These are phyloP conservation scores for Ranitomeya variabilis DNA, from an alignment of 2,113 vertebrate genomes.

Conservation along the genomic window DNA sequence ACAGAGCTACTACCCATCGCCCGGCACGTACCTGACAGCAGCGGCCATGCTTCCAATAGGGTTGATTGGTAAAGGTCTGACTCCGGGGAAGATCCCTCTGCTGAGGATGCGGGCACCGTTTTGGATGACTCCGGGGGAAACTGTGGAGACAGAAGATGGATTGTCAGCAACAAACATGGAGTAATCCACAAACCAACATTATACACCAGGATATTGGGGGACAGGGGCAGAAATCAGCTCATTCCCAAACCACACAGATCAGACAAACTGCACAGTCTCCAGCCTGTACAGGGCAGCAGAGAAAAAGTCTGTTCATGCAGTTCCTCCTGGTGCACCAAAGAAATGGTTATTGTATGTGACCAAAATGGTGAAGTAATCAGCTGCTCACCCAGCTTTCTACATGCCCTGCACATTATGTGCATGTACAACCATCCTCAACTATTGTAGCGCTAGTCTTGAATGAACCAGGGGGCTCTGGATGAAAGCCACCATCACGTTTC, in stretches of 20 bases:
- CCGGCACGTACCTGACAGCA: constrained; percentile 82
- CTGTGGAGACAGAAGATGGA: constrained; percentile 65
- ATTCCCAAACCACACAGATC: too few species aligned
- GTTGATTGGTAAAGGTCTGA: constrained; percentile 90
- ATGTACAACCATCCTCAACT: too few species aligned
- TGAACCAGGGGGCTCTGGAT: not conserved
- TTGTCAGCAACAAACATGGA: not conserved
- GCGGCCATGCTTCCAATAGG: constrained; percentile 90
- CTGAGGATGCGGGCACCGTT: constrained; percentile 93
- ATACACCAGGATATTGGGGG: not conserved
- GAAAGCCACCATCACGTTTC: not conserved
- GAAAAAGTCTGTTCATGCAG: too few species aligned
- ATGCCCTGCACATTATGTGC: too few species aligned
- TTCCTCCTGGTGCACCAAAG: too few species aligned
- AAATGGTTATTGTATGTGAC: too few species aligned
- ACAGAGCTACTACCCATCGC: too few species aligned
- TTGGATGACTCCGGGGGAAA: constrained; percentile 94
- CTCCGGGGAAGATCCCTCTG: constrained; percentile 91
- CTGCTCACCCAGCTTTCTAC: not conserved
- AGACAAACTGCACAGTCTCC: too few species aligned
- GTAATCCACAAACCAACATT: not conserved
- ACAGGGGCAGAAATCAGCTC: too few species aligned
- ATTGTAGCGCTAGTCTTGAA: not conserved
- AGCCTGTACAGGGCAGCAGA: too few species aligned
- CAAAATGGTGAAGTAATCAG: too few species aligned